These are phyloP conservation scores for Pantelozetes paolii DNA, from an alignment of 2,888 invertebrate genomes.

Conservation along the genomic window DNA sequence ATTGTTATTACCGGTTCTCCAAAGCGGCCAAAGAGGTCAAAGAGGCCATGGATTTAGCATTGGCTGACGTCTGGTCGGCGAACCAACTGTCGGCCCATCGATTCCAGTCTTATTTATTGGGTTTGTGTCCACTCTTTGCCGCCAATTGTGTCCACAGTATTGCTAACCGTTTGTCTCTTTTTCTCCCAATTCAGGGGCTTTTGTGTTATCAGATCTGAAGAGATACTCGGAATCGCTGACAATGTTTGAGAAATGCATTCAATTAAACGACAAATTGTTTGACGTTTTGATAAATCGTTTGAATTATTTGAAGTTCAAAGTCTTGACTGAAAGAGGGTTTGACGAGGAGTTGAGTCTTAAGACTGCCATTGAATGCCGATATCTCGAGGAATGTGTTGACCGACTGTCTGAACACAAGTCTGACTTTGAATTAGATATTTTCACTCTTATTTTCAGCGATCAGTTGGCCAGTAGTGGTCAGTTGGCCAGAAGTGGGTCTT, in stretches of 20 bases:
- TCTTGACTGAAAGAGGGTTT: background rate
- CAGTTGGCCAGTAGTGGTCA: too few relatives aligned
- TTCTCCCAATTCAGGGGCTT: background rate
- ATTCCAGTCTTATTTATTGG: background rate
- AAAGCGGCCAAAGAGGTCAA: background rate
- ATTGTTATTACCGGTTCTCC: background rate
- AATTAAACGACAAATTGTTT: background rate
- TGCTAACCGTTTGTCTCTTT: background rate
- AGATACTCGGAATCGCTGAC: background rate
- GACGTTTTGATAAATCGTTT: background rate
- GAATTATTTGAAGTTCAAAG: conserved; percentile 3
- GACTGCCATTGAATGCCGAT: background rate
- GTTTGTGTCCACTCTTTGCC: background rate
- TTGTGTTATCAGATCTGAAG: background rate
- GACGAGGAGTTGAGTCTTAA: background rate
- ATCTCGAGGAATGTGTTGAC: background rate
- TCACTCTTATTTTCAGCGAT: too few relatives aligned
- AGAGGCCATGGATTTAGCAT: background rate
- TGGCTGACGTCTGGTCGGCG: background rate
- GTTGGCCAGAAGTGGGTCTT: background rate
- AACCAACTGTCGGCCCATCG: background rate
- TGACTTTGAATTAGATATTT: too few relatives aligned
- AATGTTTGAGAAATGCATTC: conserved; percentile 3
- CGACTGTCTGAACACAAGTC: too few relatives aligned
- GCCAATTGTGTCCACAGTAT: background rate